A percentile compares a stretch with the other conserved stretches of the same genome.
phyloP scores from a whole-genome alignment of 1,140 invertebrate species.

The Lamellibrachia luymesi region DNA sequence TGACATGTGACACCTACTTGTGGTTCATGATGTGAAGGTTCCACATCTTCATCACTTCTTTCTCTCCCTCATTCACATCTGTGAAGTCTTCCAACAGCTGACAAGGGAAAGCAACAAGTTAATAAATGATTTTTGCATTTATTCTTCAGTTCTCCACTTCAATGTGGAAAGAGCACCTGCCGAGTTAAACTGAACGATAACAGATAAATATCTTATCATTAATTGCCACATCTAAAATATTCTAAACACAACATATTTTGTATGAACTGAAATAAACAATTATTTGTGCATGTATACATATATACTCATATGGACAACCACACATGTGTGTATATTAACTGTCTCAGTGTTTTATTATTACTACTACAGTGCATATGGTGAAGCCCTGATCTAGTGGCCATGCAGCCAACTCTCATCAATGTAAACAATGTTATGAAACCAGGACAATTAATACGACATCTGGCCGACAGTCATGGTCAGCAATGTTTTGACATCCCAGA shows the following conservation, averaged over 20 bases:
- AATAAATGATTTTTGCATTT: background rate
- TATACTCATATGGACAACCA: too few species aligned
- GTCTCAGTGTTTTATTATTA: too few species aligned
- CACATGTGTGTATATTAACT: background rate
- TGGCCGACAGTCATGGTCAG: too few species aligned
- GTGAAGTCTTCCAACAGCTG: conserved; percentile 99
- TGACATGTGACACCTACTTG: conserved; percentile 58
- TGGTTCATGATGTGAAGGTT: conserved; percentile 94
- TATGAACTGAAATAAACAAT: too few species aligned
- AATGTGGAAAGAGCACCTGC: background rate
- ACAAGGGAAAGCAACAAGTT: conserved; percentile 34
- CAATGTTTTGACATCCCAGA: too few species aligned
- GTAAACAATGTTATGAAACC: background rate
- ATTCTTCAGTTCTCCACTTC: background rate
- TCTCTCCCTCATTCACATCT: conserved; percentile 97
- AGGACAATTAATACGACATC: background rate
- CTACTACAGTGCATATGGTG: background rate
- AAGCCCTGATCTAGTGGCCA: background rate
- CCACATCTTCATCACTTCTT: conserved; percentile 98
- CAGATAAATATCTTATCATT: background rate
- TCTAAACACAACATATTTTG: background rate
- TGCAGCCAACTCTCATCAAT: background rate
- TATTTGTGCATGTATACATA: too few species aligned
- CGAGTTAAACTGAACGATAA: background rate
- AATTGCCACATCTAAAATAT: background rate